Evolutionary conservation across 2,888 invertebrate genomes (phyloP).

Genomic region (Heliconius ismenius): DNA sequence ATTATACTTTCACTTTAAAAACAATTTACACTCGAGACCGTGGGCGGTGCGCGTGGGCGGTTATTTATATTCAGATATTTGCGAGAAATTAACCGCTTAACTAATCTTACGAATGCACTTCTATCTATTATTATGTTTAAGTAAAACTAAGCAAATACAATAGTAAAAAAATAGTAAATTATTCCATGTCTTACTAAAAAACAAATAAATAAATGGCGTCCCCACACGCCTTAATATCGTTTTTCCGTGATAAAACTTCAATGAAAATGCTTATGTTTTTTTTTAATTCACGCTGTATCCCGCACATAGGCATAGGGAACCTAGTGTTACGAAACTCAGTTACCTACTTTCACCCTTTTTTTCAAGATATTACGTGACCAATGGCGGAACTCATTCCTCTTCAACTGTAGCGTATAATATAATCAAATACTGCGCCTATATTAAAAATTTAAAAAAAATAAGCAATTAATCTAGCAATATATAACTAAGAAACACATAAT

Average conservation of each 20-base stretch:
- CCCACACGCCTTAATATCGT: neutral
- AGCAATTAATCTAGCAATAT: neutral
- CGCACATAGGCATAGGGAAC: no score
- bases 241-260: no score
- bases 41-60: slow-evolving; percentile 36
- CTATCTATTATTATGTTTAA: neutral
- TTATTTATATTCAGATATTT: slow-evolving; percentile 35
- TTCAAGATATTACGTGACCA: no score
- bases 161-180: neutral
- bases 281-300: no score
- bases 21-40: slow-evolving; percentile 34
- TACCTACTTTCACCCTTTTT: no score
- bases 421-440: neutral
- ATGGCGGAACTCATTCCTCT: no score
- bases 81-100: slow-evolving; percentile 27
- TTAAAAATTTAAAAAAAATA: neutral
- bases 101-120: neutral
- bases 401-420: no score
- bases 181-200: neutral
- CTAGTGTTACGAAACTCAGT: no score
- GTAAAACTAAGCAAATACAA: neutral
- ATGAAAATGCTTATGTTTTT: no score
- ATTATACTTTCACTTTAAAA: slow-evolving; percentile 34
- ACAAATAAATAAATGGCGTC: neutral
- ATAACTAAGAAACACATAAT: neutral